Percentiles rank a stretch among this genome's conserved stretches.
Evolutionary conservation across 2,113 vertebrate genomes (phyloP).

Genomic region (Campylomormyrus tamandua): DNA sequence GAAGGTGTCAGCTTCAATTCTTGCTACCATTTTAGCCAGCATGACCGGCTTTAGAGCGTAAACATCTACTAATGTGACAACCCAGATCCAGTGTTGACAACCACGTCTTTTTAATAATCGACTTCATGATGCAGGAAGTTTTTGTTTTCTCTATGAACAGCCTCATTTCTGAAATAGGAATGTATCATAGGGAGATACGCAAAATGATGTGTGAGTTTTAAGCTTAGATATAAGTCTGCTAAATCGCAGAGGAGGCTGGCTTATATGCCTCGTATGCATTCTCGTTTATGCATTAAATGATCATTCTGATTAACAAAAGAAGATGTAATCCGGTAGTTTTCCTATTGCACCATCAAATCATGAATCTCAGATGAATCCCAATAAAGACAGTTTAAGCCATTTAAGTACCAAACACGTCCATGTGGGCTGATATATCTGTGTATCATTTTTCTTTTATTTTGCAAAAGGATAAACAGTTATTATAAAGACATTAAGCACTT

Average conservation of each 20-base stretch:
- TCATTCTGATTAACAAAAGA: not conserved
- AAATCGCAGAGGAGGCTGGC: not conserved
- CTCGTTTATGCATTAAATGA: no score
- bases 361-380: not conserved
- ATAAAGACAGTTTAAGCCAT: not conserved
- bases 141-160: not conserved
- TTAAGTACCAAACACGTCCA: not conserved
- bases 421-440: not conserved
- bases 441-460: not conserved
- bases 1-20: conserved; percentile 17
- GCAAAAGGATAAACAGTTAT: not conserved
- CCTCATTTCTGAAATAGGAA: not conserved
- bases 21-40: not conserved
- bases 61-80: not conserved
- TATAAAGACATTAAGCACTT: not conserved
- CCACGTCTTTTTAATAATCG: conserved; percentile 6
- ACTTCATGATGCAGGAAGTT: not conserved
- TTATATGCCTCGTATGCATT: not conserved
- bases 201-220: not conserved
- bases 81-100: not conserved
- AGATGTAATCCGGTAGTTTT: not conserved
- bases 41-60: not conserved
- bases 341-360: not conserved
- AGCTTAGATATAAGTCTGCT: not conserved
- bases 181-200: not conserved